A percentile compares a stretch with the other conserved stretches of the same genome.
These are phyloP conservation scores for Caenorhabditis afra DNA, from an alignment of 2,888 invertebrate species.

Conservation along the genomic window DNA sequence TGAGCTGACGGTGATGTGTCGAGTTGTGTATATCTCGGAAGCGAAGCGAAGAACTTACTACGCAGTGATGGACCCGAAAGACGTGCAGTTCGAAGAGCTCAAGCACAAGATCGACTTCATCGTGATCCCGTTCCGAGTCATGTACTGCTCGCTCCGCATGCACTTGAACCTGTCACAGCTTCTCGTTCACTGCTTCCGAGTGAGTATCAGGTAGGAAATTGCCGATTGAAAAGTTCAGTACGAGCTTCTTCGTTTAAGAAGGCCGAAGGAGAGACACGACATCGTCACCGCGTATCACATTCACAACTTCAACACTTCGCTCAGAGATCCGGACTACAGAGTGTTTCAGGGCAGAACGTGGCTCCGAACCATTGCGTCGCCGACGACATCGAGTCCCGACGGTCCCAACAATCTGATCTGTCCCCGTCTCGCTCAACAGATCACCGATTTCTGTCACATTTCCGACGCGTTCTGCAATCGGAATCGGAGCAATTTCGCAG, in stretches of 20 bases:
- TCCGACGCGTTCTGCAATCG: background rate
- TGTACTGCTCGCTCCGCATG: conserved; percentile 6
- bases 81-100: background rate
- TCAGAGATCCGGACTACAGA: background rate
- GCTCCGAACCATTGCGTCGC: conserved; percentile 12
- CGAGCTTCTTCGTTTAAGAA: conserved; percentile 24
- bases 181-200: conserved; percentile 4
- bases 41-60: conserved; percentile 16
- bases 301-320: background rate
- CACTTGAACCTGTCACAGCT: conserved; percentile 1
- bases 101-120: conserved; percentile 22
- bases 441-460: conserved; percentile 14
- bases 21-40: conserved; percentile 16
- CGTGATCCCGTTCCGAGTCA: conserved; percentile 27
- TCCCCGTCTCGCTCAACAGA: background rate
- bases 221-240: background rate
- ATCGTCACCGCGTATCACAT: conserved; percentile 6
- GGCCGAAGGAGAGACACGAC: background rate
- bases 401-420: background rate
- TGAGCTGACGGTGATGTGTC: conserved; percentile 21
- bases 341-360: conserved; percentile 17
- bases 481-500: background rate
- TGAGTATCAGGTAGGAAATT: conserved; percentile 11
- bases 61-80: conserved; percentile 7
- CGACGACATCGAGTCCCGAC: background rate